These are phyloP conservation scores for Rhabdomys pumilio DNA, from an alignment of 2,797 vertebrate genomes.

Conservation along the genomic window DNA sequence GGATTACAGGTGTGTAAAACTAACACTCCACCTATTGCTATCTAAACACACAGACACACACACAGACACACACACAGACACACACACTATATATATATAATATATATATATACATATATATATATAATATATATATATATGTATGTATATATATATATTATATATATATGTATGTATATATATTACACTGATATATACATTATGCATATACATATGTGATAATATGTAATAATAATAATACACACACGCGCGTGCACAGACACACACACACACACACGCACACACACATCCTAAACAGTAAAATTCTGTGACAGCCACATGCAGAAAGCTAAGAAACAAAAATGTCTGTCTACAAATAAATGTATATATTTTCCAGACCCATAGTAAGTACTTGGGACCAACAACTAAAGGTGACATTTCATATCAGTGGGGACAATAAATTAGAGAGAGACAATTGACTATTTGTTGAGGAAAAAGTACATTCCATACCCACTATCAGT, in stretches of 20 bases:
- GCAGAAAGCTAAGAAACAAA: constrained; percentile 40
- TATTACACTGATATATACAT: no score
- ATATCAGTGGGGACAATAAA: constrained; percentile 2
- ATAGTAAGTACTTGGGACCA: constrained; percentile 45
- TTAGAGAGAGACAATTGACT: constrained; percentile 36
- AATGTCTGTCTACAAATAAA: constrained; percentile 49
- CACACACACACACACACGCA: not conserved
- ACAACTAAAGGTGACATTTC: constrained; percentile 61
- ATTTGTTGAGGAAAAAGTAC: constrained; percentile 31
- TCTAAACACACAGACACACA: not conserved
- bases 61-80: no score
- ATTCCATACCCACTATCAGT: not conserved
- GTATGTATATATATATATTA: no score
- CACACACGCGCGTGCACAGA: not conserved
- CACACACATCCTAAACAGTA: constrained; percentile 24
- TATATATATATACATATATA: no score
- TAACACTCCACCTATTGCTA: not conserved
- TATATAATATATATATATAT: no score
- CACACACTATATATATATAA: no score
- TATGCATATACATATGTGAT: no score
- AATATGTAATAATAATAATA: not conserved
- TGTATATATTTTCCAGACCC: not conserved
- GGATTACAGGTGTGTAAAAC: not conserved
- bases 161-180: no score
- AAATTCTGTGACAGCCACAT: constrained; percentile 40